Evolutionary conservation across 2,113 vertebrate species (phyloP).

Genomic region (Ancistrus triradiatus): DNA sequence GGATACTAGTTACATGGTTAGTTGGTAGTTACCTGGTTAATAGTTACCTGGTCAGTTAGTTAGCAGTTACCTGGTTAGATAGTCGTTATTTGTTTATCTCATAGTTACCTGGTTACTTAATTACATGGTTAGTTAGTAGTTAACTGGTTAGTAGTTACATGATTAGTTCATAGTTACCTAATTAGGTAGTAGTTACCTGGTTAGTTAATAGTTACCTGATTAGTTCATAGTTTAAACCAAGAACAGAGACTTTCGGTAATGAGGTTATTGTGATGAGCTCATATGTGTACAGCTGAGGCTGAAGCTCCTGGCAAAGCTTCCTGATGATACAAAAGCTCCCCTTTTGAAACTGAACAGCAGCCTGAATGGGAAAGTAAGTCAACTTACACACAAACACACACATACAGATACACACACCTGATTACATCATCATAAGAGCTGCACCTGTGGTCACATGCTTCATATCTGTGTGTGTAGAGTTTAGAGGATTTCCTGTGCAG

Average conservation of each 20-base stretch:
- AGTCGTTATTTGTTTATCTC: too few species aligned
- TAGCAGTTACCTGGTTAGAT: too few species aligned
- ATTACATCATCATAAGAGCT: not conserved
- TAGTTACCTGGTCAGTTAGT: too few species aligned
- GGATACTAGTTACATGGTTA: too few species aligned
- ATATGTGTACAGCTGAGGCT: conserved; percentile 55
- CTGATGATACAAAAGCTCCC: conserved; percentile 80
- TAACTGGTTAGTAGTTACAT: too few species aligned
- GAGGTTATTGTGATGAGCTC: not conserved
- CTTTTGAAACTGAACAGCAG: conserved; percentile 85
- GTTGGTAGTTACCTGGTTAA: too few species aligned
- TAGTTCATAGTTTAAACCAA: not conserved
- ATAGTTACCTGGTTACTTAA: too few species aligned
- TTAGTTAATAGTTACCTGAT: not conserved
- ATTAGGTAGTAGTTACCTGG: too few species aligned
- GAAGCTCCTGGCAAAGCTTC: conserved; percentile 86
- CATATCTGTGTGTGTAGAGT: conserved; percentile 58
- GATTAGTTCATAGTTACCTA: too few species aligned
- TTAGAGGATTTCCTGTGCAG: conserved; percentile 84
- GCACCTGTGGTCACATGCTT: not conserved
- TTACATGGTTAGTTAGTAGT: too few species aligned
- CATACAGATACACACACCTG: not conserved
- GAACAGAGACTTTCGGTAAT: not conserved
- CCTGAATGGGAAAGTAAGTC: conserved; percentile 85
- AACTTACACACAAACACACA: not conserved